Conservation (phyloP, 2,113 vertebrate genomes). For the Alethe castanea region DNA sequence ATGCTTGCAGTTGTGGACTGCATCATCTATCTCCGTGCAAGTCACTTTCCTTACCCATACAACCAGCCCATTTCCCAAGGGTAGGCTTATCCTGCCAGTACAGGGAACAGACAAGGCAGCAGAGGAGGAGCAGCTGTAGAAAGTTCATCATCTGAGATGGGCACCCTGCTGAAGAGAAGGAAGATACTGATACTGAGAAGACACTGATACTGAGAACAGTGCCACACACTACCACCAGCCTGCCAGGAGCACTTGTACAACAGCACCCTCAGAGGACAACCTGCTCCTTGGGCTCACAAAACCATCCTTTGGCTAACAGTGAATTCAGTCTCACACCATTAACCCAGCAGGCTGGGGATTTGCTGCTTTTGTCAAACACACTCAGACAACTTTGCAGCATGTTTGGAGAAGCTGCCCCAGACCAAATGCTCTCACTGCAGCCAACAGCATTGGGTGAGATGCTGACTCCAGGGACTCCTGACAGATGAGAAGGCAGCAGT, state of each 20-base stretch:
- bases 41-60: neutral
- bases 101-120: neutral
- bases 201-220: accelerated
- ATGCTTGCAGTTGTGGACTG: neutral
- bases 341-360: neutral
- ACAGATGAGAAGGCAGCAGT: neutral
- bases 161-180: neutral
- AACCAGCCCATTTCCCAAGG: neutral
- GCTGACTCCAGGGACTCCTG: neutral
- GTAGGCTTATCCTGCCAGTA: accelerated
- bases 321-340: neutral
- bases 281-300: neutral
- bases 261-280: neutral
- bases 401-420: neutral
- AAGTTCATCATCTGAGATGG: neutral
- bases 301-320: neutral
- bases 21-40: accelerated
- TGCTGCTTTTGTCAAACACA: neutral
- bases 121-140: neutral
- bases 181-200: neutral
- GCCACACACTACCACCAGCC: neutral
- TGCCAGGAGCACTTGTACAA: neutral
- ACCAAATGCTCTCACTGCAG: neutral
- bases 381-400: neutral
- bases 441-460: neutral